Conservation (phyloP, 2,113 vertebrate species). For the Herpailurus yagouaroundi region DNA sequence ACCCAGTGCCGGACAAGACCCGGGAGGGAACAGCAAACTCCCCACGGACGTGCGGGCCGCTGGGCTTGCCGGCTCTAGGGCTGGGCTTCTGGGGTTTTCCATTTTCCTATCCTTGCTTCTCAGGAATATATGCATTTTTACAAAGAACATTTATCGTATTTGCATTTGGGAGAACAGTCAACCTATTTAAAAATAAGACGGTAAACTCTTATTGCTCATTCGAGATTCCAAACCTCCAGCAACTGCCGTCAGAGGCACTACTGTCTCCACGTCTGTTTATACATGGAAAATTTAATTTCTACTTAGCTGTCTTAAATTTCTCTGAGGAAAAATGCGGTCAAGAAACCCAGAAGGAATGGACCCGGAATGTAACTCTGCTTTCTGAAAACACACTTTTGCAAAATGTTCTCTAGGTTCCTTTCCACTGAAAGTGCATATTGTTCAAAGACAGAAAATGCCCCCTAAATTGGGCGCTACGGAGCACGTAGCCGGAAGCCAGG, state of each 20-base stretch:
- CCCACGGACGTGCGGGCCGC: fast-evolving
- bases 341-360: conserved; percentile 37
- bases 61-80: not conserved
- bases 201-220: not conserved
- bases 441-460: not conserved
- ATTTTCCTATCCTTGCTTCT: not conserved
- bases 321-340: conserved; percentile 48
- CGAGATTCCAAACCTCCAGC: not conserved
- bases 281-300: conserved; percentile 61
- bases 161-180: not conserved
- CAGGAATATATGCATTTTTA: not conserved
- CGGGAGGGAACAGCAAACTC: not conserved
- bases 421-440: not conserved
- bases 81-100: not conserved
- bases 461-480: not conserved
- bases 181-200: not conserved
- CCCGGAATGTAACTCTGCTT: not conserved
- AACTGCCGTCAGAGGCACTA: not conserved
- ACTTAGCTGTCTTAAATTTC: conserved; percentile 51
- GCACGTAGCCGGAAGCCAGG: not conserved
- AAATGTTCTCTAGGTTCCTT: not conserved
- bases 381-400: conserved; percentile 15
- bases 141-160: not conserved
- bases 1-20: not conserved
- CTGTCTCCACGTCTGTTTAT: not conserved